Percentiles rank a stretch among this genome's conserved stretches.
These are phyloP conservation scores for Clamator glandarius DNA, from an alignment of 2,797 vertebrate genomes.

Conservation along the genomic window DNA sequence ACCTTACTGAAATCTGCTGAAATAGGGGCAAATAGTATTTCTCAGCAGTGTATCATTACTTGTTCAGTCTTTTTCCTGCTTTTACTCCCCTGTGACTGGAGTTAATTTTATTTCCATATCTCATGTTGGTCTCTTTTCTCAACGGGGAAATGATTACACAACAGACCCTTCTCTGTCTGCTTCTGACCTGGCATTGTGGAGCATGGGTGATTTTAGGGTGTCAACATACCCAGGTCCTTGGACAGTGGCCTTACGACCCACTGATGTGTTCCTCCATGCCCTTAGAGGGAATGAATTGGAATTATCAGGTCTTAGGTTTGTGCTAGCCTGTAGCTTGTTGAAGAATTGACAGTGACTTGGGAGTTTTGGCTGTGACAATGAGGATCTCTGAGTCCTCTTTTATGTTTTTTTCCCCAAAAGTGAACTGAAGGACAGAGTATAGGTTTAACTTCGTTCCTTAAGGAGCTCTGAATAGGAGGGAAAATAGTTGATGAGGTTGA, in stretches of 20 bases:
- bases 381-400: neutral
- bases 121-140: neutral
- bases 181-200: neutral
- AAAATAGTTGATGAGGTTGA: neutral
- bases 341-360: neutral
- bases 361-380: neutral
- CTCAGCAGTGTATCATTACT: neutral
- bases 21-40: neutral
- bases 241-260: neutral
- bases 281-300: neutral
- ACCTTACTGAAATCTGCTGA: neutral
- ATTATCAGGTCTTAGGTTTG: neutral
- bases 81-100: neutral
- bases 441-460: neutral
- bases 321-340: neutral
- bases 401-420: neutral
- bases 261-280: neutral
- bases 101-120: neutral
- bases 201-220: neutral
- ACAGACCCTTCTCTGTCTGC: neutral
- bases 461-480: neutral
- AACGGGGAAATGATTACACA: neutral
- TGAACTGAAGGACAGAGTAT: neutral
- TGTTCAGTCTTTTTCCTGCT: neutral
- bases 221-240: neutral